phyloP scores from a whole-genome alignment of 2,113 vertebrate genomes.

The Gnathonemus longibarbis region DNA sequence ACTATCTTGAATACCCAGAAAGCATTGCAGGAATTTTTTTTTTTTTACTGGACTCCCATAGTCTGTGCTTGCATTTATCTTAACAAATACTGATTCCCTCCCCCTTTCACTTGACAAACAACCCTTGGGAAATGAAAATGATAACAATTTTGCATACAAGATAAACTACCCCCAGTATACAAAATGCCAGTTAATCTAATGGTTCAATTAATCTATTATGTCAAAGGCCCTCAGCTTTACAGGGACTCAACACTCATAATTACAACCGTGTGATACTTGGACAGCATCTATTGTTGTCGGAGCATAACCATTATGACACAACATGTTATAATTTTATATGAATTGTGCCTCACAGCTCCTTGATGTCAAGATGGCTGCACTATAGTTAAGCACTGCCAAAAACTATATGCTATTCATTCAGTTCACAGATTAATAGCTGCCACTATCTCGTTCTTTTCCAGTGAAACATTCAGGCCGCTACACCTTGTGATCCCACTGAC shows the following conservation, averaged over 20 bases:
- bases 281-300: background rate
- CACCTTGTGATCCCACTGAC: background rate
- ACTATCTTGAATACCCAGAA: background rate
- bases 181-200: background rate
- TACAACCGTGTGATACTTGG: background rate
- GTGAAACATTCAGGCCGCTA: background rate
- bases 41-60: background rate
- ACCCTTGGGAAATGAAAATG: slow-evolving; percentile 3
- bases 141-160: background rate
- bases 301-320: background rate
- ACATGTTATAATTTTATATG: background rate
- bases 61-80: background rate
- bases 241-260: background rate
- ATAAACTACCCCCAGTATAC: background rate
- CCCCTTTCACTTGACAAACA: slow-evolving; percentile 2
- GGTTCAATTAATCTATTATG: background rate
- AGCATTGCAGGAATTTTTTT: background rate
- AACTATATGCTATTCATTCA: background rate
- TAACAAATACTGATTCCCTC: background rate
- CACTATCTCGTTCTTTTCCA: background rate
- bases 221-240: background rate
- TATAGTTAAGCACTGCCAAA: background rate
- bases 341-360: background rate
- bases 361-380: background rate
- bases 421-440: background rate